Conservation (phyloP, 2,797 vertebrate genomes). For the Brotula barbata region DNA sequence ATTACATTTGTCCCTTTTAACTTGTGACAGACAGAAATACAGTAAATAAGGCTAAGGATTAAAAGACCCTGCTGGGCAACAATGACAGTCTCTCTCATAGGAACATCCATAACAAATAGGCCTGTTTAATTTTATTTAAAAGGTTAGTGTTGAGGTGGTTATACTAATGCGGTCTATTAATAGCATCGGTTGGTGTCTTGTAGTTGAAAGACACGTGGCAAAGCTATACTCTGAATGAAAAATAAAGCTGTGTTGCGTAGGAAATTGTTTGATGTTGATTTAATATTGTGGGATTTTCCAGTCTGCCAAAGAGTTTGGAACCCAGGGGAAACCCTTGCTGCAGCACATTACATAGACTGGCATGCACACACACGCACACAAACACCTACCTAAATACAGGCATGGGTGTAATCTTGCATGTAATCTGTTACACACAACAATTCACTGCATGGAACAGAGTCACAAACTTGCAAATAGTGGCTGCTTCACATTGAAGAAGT, state of each 20-base stretch:
- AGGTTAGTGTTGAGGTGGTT: too few species aligned
- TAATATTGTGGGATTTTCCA: background rate
- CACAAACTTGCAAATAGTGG: background rate
- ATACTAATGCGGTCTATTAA: conserved; percentile 1
- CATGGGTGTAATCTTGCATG: conserved; percentile 20
- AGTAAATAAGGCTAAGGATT: background rate
- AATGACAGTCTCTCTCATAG: background rate
- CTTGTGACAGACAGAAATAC: background rate
- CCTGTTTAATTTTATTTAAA: background rate
- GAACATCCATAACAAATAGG: background rate
- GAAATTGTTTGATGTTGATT: background rate
- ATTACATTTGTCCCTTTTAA: conserved; percentile 6
- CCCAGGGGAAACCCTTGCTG: conserved; percentile 43
- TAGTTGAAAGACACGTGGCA: background rate
- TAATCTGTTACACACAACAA: conserved; percentile 24
- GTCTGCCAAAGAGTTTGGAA: conserved; percentile 16
- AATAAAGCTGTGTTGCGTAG: background rate
- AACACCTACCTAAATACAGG: background rate
- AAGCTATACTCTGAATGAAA: background rate
- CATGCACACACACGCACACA: conserved; percentile 21
- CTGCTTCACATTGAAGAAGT: background rate
- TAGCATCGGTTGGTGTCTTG: background rate
- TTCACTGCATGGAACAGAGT: conserved; percentile 36
- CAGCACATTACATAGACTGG: conserved; percentile 51
- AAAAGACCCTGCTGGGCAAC: background rate